Evolutionary conservation across 2,113 vertebrate species (phyloP).

Genomic region (Sarotherodon lohbergeri): DNA sequence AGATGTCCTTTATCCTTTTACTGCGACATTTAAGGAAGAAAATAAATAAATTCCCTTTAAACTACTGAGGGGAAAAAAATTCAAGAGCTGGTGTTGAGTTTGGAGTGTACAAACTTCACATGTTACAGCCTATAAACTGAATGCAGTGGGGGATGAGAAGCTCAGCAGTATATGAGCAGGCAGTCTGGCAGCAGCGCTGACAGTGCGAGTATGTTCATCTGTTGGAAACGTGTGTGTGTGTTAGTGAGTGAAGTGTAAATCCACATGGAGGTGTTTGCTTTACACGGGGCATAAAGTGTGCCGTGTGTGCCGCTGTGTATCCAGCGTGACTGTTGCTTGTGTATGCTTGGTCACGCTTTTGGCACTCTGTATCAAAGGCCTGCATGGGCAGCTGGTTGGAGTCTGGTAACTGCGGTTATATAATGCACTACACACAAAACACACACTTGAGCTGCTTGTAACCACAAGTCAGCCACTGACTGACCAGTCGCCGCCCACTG

Average conservation of each 20-base stretch:
- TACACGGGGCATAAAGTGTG: neutral
- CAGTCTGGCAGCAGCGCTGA: conserved; percentile 14
- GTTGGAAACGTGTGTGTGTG: conserved; percentile 7
- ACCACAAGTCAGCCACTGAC: neutral
- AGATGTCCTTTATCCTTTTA: neutral
- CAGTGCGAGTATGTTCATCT: neutral
- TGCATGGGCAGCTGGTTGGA: neutral
- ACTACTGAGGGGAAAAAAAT: neutral
- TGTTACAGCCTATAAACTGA: conserved; percentile 43
- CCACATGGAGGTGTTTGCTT: conserved; percentile 23
- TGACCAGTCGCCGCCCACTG: neutral
- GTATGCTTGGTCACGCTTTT: conserved; percentile 13
- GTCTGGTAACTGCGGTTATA: conserved; percentile 14
- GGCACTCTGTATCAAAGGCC: neutral
- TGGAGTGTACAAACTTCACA: conserved; percentile 19
- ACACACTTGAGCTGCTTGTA: neutral
- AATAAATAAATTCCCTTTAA: neutral
- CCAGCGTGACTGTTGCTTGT: conserved; percentile 40
- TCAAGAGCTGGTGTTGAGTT: neutral
- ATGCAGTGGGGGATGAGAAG: conserved; percentile 5
- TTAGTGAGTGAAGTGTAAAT: neutral
- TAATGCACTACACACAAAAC: conserved; percentile 7
- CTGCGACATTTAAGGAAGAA: neutral
- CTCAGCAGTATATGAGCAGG: neutral
- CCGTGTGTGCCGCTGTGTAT: conserved; percentile 1